These are phyloP conservation scores for Monodelphis domestica DNA, from an alignment of 2,797 vertebrate species.

Conservation along the genomic window DNA sequence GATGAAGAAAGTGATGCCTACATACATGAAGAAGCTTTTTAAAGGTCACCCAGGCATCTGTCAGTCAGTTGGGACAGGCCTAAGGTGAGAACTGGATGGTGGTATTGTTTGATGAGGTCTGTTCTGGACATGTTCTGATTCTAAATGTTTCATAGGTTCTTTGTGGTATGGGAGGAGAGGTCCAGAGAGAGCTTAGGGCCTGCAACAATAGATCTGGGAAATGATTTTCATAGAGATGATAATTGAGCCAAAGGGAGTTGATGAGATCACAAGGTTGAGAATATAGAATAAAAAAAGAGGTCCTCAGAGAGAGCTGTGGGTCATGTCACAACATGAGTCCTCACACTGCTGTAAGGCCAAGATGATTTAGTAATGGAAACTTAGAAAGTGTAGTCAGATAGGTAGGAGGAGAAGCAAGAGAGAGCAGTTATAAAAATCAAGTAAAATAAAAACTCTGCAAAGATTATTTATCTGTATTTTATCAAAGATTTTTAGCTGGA, in stretches of 20 bases:
- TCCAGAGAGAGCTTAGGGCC: neutral
- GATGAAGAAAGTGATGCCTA: neutral
- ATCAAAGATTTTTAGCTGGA: neutral
- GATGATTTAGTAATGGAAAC: neutral
- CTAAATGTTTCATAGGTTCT: neutral
- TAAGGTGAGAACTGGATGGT: too few relatives aligned
- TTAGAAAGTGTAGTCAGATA: neutral
- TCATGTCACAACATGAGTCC: neutral
- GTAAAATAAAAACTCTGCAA: neutral
- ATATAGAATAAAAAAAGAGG: neutral
- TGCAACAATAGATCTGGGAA: neutral
- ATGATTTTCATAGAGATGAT: neutral
- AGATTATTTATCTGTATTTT: neutral
- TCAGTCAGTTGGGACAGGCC: neutral
- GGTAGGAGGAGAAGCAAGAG: neutral
- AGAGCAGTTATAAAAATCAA: neutral
- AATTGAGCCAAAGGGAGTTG: neutral
- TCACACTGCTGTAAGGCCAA: neutral
- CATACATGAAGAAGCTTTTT: neutral
- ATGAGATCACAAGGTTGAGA: neutral
- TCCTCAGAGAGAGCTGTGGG: neutral
- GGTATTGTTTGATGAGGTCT: neutral
- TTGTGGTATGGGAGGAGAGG: neutral
- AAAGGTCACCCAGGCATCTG: neutral
- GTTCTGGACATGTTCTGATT: neutral